Conservation (phyloP, 2,797 vertebrate species). For the Clarias platycephalus region DNA sequence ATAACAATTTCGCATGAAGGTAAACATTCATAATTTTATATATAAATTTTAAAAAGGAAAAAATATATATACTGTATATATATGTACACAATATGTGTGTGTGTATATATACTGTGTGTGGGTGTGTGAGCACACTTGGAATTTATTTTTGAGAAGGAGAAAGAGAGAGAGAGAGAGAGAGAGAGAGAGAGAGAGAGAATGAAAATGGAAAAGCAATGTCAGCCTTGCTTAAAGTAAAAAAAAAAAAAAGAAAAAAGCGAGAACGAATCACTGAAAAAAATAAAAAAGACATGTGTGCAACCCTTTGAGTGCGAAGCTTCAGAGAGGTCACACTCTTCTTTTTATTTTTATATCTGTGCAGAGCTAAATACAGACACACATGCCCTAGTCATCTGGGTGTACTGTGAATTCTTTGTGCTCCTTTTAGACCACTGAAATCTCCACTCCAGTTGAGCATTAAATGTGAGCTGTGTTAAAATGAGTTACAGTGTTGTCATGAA, state of each 20-base stretch:
- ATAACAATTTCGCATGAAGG: neutral
- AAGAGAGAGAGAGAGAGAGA: no score
- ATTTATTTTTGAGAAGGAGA: constrained; percentile 29
- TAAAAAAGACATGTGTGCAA: constrained; percentile 34
- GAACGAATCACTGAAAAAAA: constrained; percentile 13
- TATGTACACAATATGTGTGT: neutral
- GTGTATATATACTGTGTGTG: neutral
- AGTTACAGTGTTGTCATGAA: constrained; percentile 33
- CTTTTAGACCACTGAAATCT: constrained; percentile 55
- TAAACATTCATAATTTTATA: neutral
- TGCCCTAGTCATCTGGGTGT: constrained; percentile 51
- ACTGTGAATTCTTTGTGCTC: constrained; percentile 51
- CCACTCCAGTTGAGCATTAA: constrained; percentile 50
- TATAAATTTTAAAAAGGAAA: no score
- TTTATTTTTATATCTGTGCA: constrained; percentile 26
- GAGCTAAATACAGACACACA: constrained; percentile 47
- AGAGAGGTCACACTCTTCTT: constrained; percentile 17
- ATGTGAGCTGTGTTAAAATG: constrained; percentile 52
- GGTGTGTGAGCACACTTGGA: neutral
- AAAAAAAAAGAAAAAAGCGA: neutral
- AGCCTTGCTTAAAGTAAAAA: constrained; percentile 22
- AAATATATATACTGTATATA: no score
- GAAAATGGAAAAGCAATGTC: constrained; percentile 35
- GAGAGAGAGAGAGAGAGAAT: constrained; percentile 27
- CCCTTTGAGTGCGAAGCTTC: neutral